Evolutionary conservation across 1,140 invertebrate genomes (phyloP).

Genomic region (Sesamia nonagrioides): DNA sequence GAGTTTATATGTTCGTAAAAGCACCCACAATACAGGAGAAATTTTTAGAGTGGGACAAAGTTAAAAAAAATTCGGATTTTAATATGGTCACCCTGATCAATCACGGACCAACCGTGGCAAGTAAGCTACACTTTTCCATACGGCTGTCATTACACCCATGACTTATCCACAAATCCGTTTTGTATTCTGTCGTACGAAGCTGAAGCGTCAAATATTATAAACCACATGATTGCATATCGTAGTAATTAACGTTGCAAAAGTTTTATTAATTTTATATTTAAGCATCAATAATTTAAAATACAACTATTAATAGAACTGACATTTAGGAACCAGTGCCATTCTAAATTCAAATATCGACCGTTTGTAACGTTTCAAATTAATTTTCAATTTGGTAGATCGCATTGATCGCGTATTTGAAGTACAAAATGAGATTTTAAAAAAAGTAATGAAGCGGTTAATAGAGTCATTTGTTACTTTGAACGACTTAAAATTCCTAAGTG

Average conservation of each 20-base stretch:
- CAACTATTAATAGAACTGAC: constrained; percentile 20
- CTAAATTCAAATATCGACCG: constrained; percentile 21
- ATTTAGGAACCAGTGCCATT: constrained; percentile 5
- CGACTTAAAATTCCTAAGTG: background rate
- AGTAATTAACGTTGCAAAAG: background rate
- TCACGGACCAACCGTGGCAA: too few relatives aligned
- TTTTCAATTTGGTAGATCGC: constrained; percentile 8
- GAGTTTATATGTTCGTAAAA: too few relatives aligned
- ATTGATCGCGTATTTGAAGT: constrained; percentile 8
- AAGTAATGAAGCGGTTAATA: background rate
- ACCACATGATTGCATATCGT: background rate
- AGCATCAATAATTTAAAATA: background rate
- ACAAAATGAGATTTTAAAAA: background rate
- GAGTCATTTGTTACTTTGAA: constrained; percentile 3
- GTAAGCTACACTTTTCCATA: too few relatives aligned
- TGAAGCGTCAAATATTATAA: background rate
- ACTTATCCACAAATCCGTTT: too few relatives aligned
- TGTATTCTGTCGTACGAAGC: too few relatives aligned
- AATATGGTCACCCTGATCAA: too few relatives aligned
- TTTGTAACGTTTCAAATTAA: constrained; percentile 14
- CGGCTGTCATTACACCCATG: too few relatives aligned
- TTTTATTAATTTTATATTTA: too few relatives aligned
- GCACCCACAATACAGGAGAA: too few relatives aligned
- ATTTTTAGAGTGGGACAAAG: too few relatives aligned
- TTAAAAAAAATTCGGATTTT: too few relatives aligned